phyloP scores from a whole-genome alignment of 2,797 vertebrate genomes.

The Sciurus vulgaris region DNA sequence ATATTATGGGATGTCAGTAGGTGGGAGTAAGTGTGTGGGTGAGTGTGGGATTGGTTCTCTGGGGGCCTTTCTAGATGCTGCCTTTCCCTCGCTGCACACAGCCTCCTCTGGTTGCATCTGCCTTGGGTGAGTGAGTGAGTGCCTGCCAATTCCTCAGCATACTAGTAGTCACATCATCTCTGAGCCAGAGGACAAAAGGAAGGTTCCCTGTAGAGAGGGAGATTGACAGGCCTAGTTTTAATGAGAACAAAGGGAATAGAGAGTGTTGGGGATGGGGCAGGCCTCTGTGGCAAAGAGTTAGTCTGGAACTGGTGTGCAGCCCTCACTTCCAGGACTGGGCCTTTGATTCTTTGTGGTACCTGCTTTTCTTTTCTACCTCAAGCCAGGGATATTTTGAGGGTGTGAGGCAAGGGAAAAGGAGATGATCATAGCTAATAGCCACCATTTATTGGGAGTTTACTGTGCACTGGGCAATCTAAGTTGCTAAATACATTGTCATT shows the following conservation, averaged over 20 bases:
- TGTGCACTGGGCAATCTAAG: neutral
- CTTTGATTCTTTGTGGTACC: neutral
- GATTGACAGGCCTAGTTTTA: neutral
- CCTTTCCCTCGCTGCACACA: neutral
- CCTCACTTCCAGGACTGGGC: neutral
- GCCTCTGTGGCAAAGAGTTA: neutral
- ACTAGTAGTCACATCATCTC: neutral
- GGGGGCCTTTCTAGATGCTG: neutral
- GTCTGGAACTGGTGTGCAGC: neutral
- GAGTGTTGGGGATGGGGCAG: neutral
- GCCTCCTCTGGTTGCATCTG: neutral
- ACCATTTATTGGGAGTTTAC: neutral
- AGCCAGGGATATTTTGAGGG: neutral
- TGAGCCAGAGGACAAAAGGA: neutral
- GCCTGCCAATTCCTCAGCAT: neutral
- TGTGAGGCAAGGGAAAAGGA: neutral
- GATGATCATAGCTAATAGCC: neutral
- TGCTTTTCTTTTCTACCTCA: neutral
- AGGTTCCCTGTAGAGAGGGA: neutral
- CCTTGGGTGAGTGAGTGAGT: neutral
- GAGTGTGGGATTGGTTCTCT: neutral
- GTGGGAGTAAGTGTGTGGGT: neutral
- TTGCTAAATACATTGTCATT: neutral
- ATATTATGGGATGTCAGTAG: neutral
- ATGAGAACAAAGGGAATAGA: neutral